Evolutionary conservation across 2,888 invertebrate genomes (phyloP).

Genomic region (Drosophila anomalipes): DNA sequence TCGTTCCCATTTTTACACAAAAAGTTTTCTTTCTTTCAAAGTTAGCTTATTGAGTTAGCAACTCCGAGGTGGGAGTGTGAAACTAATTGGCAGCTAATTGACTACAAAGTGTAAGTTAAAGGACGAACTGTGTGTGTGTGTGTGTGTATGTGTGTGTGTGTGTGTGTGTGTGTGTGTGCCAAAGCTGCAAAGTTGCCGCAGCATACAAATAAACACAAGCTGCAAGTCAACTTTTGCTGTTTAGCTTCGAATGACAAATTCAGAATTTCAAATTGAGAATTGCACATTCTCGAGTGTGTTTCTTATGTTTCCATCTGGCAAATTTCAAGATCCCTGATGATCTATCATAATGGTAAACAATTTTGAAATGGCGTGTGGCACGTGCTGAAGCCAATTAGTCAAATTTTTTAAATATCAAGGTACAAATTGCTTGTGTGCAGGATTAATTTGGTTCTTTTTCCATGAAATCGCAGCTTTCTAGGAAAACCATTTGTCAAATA

Average conservation of each 20-base stretch:
- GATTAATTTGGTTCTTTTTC: background rate
- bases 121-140: background rate
- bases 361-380: background rate
- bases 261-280: background rate
- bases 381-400: background rate
- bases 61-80: slow-evolving; percentile 24
- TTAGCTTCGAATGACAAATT: slow-evolving; percentile 1
- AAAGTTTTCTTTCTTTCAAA: background rate
- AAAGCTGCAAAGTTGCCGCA: slow-evolving; percentile 13
- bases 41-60: slow-evolving; percentile 18
- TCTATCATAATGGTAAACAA: background rate
- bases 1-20: background rate
- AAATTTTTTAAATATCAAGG: background rate
- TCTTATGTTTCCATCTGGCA: background rate
- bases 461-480: background rate
- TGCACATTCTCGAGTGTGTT: background rate
- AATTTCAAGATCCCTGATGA: background rate
- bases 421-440: no score
- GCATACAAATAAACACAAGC: background rate
- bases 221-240: slow-evolving; percentile 4
- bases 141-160: background rate
- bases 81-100: slow-evolving; percentile 71
- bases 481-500: background rate
- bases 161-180: background rate
- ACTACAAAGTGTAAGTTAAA: slow-evolving; percentile 36